These are phyloP conservation scores for Oncorhynchus tshawytscha DNA, from an alignment of 2,113 vertebrate species.

Conservation along the genomic window DNA sequence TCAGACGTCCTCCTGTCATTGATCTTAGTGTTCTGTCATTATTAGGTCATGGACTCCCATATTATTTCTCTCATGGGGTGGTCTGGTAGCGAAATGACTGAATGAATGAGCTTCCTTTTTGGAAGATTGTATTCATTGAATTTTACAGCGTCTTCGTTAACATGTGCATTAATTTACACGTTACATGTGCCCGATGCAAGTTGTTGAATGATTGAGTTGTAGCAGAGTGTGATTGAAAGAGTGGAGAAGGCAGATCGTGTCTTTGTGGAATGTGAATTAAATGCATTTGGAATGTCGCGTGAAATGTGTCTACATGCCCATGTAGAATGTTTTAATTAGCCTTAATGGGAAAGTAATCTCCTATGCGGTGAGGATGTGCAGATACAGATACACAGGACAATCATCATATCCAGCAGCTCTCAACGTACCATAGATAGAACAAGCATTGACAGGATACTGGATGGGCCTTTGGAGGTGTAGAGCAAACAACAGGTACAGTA, in stretches of 20 bases:
- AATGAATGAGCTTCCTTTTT: too few species aligned
- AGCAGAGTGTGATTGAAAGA: background rate
- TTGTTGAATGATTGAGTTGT: too few species aligned
- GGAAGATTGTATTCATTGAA: too few species aligned
- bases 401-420: background rate
- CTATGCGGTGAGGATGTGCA: slow-evolving; percentile 7
- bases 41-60: background rate
- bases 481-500: background rate
- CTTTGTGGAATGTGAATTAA: background rate
- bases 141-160: too few species aligned
- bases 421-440: background rate
- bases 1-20: too few species aligned
- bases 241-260: background rate
- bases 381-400: background rate
- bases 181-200: background rate
- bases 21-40: too few species aligned
- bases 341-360: slow-evolving; percentile 2
- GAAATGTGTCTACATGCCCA: slow-evolving; percentile 5
- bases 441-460: background rate
- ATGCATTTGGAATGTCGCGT: background rate
- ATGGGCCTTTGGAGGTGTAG: background rate
- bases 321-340: slow-evolving; percentile 17
- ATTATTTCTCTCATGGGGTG: background rate
- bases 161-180: background rate
- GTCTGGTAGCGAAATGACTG: background rate